Conservation (phyloP, 2,797 vertebrate genomes). For the Crocidura indochinensis region DNA sequence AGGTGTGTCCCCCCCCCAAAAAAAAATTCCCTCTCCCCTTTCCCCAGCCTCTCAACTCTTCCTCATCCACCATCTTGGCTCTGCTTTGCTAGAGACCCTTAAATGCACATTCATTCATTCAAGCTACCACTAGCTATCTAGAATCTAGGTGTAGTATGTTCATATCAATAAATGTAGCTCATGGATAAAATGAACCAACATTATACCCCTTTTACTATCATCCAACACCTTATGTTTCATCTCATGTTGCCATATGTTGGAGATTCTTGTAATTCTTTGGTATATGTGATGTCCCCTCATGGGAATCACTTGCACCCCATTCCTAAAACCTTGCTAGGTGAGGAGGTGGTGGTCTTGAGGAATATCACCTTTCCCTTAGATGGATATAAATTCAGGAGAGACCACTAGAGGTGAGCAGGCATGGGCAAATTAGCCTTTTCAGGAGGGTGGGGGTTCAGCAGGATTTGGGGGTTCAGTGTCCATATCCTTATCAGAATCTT, state of each 20-base stretch:
- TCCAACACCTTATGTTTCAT: neutral
- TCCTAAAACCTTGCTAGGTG: neutral
- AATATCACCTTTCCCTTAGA: neutral
- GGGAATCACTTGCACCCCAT: neutral
- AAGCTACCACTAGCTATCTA: neutral
- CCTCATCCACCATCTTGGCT: neutral
- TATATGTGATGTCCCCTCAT: neutral
- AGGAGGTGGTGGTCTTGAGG: neutral
- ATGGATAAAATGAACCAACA: neutral
- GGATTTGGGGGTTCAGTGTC: neutral
- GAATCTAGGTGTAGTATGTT: neutral
- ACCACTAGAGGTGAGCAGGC: neutral
- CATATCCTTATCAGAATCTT: neutral
- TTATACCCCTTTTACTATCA: neutral
- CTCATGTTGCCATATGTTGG: neutral
- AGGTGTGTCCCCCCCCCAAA: too few species aligned
- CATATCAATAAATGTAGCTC: neutral
- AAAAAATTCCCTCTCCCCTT: neutral
- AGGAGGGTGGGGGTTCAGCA: too few species aligned
- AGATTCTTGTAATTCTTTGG: slow-evolving; percentile 1
- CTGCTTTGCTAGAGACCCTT: neutral
- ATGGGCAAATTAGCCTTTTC: neutral
- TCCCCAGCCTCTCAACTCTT: too few species aligned
- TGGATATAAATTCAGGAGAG: neutral
- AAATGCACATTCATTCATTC: neutral